Percentiles rank a stretch among this genome's conserved stretches.
Evolutionary conservation across 1,140 invertebrate species (phyloP).

Genomic region (Vollenhovia emeryi): DNA sequence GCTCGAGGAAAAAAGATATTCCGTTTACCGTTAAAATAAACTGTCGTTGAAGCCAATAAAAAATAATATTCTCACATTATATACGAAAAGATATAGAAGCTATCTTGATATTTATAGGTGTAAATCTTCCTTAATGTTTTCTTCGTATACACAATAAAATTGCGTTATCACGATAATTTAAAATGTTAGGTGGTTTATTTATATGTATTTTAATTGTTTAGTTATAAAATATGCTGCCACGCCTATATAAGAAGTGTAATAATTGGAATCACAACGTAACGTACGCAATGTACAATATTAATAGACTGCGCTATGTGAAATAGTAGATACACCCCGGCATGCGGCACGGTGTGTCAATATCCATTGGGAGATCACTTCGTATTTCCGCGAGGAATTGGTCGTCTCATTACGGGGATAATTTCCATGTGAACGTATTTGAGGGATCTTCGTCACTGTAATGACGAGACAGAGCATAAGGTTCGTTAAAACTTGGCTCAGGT

Average conservation of each 20-base stretch:
- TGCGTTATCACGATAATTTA: neutral
- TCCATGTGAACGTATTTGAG: constrained; percentile 18
- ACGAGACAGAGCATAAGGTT: constrained; percentile 23
- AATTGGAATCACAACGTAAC: neutral
- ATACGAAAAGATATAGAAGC: neutral
- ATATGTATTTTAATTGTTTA: neutral
- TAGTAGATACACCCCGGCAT: neutral
- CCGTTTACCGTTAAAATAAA: neutral
- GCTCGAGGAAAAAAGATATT: neutral
- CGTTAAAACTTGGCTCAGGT: constrained; percentile 65
- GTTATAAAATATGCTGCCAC: neutral
- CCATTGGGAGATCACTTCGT: neutral
- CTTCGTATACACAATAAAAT: neutral
- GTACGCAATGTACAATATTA: neutral
- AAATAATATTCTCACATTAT: neutral
- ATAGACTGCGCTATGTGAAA: neutral
- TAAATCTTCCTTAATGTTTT: neutral
- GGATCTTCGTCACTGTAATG: constrained; percentile 9
- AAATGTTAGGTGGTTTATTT: neutral
- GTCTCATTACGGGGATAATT: constrained; percentile 22
- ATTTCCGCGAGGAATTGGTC: constrained; percentile 18
- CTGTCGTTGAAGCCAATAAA: neutral
- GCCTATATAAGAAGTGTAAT: neutral
- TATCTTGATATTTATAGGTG: neutral
- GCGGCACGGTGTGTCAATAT: constrained; percentile 12